Percentiles rank a stretch among this genome's conserved stretches.
Conservation (phyloP, 2,113 vertebrate genomes). For the Saccopteryx bilineata region DNA sequence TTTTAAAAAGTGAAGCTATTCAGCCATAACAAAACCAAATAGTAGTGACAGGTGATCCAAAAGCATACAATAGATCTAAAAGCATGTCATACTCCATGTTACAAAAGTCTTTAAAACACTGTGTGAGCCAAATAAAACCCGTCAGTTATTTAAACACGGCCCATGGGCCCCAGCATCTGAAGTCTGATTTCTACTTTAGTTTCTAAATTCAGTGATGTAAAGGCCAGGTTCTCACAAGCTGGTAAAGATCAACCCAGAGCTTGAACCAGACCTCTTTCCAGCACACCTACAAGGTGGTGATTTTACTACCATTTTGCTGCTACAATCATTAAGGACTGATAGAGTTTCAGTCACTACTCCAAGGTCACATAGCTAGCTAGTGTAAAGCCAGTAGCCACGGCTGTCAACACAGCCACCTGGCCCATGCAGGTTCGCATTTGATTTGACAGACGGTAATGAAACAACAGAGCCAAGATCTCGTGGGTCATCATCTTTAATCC, state of each 20-base stretch:
- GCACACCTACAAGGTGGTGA: background rate
- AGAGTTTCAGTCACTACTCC: background rate
- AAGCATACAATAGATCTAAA: background rate
- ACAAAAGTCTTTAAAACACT: background rate
- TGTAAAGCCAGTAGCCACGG: too few species aligned
- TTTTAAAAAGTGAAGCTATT: background rate
- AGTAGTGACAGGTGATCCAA: background rate
- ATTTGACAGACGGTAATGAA: too few species aligned
- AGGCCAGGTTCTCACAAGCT: background rate
- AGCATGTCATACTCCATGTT: background rate
- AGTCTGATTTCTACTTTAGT: background rate
- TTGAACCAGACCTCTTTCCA: background rate
- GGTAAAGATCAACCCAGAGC: background rate
- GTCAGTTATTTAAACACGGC: background rate
- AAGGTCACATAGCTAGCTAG: background rate
- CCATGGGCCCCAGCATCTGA: background rate
- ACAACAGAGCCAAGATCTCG: too few species aligned
- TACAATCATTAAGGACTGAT: background rate
- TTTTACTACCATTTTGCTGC: slow-evolving; percentile 45
- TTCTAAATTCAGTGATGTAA: background rate
- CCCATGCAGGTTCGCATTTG: too few species aligned
- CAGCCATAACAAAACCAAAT: background rate
- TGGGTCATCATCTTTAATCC: too few species aligned
- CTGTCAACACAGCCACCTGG: too few species aligned
- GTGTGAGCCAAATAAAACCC: background rate